Evolutionary conservation across 1,140 invertebrate species (phyloP).

Genomic region (Drosophila saltans): DNA sequence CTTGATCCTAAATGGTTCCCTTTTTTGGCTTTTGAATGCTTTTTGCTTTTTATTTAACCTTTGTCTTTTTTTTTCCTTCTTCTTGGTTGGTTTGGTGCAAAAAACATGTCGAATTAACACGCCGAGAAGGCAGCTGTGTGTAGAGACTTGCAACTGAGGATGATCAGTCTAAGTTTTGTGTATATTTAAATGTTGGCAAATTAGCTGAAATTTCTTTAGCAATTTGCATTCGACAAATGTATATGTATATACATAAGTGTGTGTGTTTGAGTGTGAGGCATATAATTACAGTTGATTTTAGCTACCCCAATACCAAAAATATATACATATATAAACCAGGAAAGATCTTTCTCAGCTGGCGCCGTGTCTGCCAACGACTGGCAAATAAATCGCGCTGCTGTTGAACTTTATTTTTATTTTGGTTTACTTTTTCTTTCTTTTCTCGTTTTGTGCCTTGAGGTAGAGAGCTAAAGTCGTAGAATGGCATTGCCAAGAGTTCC

Average conservation of each 20-base stretch:
- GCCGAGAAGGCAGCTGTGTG: constrained; percentile 62
- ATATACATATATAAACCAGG: constrained; percentile 26
- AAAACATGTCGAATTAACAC: constrained; percentile 83
- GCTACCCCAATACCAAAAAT: constrained; percentile 41
- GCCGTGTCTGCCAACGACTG: constrained; percentile 67
- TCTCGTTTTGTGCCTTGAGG: constrained; percentile 40
- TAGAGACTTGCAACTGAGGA: constrained; percentile 17
- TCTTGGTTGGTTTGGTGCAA: constrained; percentile 35
- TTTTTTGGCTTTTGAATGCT: not conserved
- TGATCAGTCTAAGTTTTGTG: constrained; percentile 46
- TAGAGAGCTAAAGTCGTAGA: constrained; percentile 31
- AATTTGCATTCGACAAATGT: constrained; percentile 57
- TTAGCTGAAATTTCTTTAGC: constrained; percentile 74
- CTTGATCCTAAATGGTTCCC: constrained; percentile 75
- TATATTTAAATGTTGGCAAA: constrained; percentile 79
- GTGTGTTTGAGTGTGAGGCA: constrained; percentile 43
- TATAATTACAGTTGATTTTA: constrained; percentile 67
- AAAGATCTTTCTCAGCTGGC: constrained; percentile 64
- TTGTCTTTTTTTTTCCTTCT: not conserved
- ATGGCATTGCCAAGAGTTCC: constrained; percentile 71
- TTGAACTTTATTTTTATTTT: constrained; percentile 45
- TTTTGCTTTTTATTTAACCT: too few species aligned
- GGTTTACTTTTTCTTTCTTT: constrained; percentile 13
- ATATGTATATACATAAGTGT: constrained; percentile 27
- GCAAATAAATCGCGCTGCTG: constrained; percentile 81